Conservation (phyloP, 2,113 vertebrate genomes). For the Climacteris rufus region DNA sequence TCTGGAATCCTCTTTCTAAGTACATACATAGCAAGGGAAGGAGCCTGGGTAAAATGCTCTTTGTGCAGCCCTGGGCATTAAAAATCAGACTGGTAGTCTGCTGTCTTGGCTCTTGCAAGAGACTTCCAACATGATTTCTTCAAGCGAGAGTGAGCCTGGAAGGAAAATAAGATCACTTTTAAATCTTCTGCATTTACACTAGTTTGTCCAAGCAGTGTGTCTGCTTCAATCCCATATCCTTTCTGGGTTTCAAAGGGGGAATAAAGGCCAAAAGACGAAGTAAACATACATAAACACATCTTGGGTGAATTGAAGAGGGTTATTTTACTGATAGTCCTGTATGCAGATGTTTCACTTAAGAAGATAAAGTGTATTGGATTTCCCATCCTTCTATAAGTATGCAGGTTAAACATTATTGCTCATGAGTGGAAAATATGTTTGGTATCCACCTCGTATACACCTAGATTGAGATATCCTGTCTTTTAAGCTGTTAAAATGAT, state of each 20-base stretch:
- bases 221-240: background rate
- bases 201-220: background rate
- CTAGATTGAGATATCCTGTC: background rate
- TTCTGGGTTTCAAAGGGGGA: background rate
- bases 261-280: background rate
- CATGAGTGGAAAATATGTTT: background rate
- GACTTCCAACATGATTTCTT: background rate
- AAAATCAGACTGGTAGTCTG: background rate
- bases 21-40: background rate
- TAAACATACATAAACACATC: background rate
- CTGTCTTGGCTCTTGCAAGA: background rate
- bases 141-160: background rate
- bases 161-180: background rate
- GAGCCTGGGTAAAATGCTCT: background rate
- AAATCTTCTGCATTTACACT: background rate
- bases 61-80: background rate
- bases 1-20: background rate
- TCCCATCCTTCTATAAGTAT: background rate
- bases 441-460: background rate
- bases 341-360: background rate
- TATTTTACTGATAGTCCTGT: background rate
- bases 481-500: background rate
- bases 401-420: background rate
- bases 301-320: background rate
- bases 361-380: background rate